These are phyloP conservation scores for Sebastes minor DNA, from an alignment of 2,797 vertebrate genomes.

Conservation along the genomic window DNA sequence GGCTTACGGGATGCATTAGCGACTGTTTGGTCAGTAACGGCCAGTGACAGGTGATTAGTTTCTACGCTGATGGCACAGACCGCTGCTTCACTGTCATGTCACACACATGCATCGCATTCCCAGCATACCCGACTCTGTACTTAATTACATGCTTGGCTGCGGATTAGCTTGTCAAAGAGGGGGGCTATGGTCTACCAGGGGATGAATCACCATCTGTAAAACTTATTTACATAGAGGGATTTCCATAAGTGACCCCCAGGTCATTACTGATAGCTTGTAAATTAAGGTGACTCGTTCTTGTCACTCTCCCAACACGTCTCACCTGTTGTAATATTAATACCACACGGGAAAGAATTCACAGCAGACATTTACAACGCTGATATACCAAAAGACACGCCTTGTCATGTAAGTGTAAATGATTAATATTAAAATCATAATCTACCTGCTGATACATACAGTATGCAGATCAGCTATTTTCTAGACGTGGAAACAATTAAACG, in stretches of 20 bases:
- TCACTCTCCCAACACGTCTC: constrained; percentile 9
- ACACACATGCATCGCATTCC: constrained; percentile 13
- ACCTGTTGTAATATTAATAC: constrained; percentile 31
- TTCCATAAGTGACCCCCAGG: constrained; percentile 57
- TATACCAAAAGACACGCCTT: neutral
- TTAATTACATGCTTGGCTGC: constrained; percentile 76
- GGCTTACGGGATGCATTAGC: neutral
- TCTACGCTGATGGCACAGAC: neutral
- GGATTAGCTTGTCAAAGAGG: constrained; percentile 65
- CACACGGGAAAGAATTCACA: neutral
- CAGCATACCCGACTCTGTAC: constrained; percentile 42
- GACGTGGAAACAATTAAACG: neutral
- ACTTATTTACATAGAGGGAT: constrained; percentile 54
- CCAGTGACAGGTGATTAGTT: constrained; percentile 49
- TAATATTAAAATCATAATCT: neutral
- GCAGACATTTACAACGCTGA: neutral
- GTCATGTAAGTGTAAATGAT: neutral
- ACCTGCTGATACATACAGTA: neutral
- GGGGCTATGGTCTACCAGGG: constrained; percentile 37
- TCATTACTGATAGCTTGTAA: constrained; percentile 42
- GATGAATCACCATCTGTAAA: constrained; percentile 52
- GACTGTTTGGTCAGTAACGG: constrained; percentile 21
- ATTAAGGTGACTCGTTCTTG: constrained; percentile 18
- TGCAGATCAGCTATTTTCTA: neutral
- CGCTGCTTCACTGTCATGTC: constrained; percentile 35